Evolutionary conservation across 2,113 vertebrate genomes (phyloP).

Genomic region (Megalops atlanticus): DNA sequence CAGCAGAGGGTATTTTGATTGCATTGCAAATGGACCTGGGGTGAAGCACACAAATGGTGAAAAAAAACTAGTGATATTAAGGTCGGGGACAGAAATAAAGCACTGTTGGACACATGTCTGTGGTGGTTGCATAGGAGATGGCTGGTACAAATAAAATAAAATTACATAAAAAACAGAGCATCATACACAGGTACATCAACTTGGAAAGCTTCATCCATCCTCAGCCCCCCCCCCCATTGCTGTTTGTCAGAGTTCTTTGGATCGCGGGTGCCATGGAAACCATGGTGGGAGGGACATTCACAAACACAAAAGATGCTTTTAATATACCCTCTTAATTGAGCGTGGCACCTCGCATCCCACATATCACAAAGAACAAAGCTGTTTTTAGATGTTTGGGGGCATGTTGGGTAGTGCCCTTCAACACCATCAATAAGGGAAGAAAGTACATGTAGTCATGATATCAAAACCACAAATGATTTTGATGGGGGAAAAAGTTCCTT

Average conservation of each 20-base stretch:
- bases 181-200: not conserved
- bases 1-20: not conserved
- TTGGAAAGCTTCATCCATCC: not conserved
- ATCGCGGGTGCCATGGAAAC: not conserved
- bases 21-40: not conserved
- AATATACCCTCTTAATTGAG: not conserved
- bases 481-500: not conserved
- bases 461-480: constrained; percentile 11
- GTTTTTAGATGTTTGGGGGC: not conserved
- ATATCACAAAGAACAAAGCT: not conserved
- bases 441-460: not conserved
- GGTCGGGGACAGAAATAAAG: not conserved
- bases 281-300: not conserved
- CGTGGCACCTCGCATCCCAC: not conserved
- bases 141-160: not conserved
- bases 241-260: not conserved
- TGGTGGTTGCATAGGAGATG: not conserved
- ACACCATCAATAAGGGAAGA: not conserved
- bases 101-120: not conserved
- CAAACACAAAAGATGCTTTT: not conserved
- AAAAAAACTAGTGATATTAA: not conserved
- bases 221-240: not conserved
- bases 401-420: too few species aligned
- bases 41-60: too few species aligned
- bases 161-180: not conserved